Conservation (phyloP, 2,797 vertebrate species). For the Melanotaenia nigrans region DNA sequence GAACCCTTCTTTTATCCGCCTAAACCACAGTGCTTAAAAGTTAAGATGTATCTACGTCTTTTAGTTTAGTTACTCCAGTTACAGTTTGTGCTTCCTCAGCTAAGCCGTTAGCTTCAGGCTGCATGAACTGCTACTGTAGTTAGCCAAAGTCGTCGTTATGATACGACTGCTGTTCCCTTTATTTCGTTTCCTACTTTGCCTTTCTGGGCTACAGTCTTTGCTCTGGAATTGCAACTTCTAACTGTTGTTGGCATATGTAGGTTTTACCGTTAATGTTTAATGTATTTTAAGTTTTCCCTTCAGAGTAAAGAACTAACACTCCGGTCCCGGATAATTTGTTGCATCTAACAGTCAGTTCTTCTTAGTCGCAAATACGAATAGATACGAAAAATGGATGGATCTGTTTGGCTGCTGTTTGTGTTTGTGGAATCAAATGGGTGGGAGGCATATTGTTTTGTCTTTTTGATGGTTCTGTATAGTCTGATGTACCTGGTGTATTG, state of each 20-base stretch:
- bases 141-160: conserved; percentile 2
- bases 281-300: background rate
- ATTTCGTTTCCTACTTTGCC: background rate
- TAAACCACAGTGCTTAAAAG: rapidly evolving
- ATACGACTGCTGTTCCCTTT: background rate
- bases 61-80: rapidly evolving
- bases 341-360: background rate
- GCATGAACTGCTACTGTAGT: conserved; percentile 19
- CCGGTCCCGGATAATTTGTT: background rate
- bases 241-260: background rate
- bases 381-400: too few relatives aligned
- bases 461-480: background rate
- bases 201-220: background rate
- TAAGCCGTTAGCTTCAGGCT: conserved; percentile 37
- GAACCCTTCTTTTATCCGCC: background rate
- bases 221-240: background rate
- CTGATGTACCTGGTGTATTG: background rate
- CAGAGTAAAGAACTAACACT: background rate
- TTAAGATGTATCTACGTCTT: background rate
- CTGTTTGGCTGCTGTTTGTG: background rate
- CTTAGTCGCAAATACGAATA: background rate
- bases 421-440: background rate
- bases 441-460: too few relatives aligned
- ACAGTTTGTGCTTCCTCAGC: background rate
- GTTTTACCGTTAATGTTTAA: background rate